These are phyloP conservation scores for Sitta europaea DNA, from an alignment of 2,113 vertebrate genomes.

Conservation along the genomic window DNA sequence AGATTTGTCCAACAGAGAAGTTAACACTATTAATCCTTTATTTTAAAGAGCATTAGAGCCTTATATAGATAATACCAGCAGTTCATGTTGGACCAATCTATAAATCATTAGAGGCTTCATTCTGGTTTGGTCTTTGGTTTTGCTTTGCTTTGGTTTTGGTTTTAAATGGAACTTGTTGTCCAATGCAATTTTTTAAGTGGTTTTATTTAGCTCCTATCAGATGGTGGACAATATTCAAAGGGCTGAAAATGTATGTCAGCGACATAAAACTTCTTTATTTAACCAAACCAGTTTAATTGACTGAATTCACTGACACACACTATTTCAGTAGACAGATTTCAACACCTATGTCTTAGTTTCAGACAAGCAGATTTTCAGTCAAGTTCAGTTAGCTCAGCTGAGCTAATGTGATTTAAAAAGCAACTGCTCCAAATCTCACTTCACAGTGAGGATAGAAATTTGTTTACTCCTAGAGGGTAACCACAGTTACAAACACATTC, in stretches of 20 bases:
- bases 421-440: background rate
- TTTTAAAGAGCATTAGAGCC: background rate
- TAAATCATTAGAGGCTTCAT: background rate
- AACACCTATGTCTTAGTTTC: background rate
- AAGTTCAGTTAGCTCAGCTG: background rate
- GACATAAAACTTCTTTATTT: conserved; percentile 6
- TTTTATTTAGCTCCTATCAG: conserved; percentile 24
- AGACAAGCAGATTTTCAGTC: background rate
- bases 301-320: background rate
- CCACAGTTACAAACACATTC: background rate
- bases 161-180: background rate
- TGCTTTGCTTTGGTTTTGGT: background rate
- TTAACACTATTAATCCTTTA: background rate
- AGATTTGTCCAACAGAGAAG: background rate
- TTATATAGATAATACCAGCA: conserved; percentile 20
- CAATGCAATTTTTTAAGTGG: background rate
- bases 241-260: background rate
- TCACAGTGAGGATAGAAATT: background rate
- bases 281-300: background rate
- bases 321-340: background rate
- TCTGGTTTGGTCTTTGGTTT: background rate
- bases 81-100: background rate
- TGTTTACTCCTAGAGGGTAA: background rate
- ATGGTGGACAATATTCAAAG: background rate
- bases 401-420: background rate